phyloP scores from a whole-genome alignment of 2,888 invertebrate genomes.

The Eupithecia insigniata region DNA sequence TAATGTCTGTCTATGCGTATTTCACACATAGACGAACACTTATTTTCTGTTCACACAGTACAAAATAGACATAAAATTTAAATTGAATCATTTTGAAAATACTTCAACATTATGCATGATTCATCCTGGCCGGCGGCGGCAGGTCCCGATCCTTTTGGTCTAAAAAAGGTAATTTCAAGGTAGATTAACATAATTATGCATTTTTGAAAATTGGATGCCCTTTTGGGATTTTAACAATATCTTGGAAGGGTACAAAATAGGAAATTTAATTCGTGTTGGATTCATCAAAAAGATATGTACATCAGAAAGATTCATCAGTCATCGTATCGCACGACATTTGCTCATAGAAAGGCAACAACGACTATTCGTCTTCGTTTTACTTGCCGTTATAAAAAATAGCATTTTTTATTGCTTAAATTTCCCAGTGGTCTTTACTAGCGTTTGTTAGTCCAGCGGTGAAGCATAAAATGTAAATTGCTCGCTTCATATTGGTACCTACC shows the following conservation, averaged over 20 bases:
- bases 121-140: too few species aligned
- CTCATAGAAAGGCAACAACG: constrained; percentile 13
- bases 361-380: constrained; percentile 26
- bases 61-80: too few species aligned
- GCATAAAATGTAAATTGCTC: constrained; percentile 70
- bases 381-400: constrained; percentile 20
- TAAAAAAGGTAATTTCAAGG: background rate
- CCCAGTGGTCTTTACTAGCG: constrained; percentile 40
- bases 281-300: constrained; percentile 11
- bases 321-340: constrained; percentile 17
- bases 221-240: background rate
- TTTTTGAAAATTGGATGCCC: background rate
- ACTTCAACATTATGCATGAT: too few species aligned
- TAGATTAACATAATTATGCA: background rate
- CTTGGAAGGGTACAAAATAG: background rate
- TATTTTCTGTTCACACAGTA: too few species aligned
- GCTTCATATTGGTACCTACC: constrained; percentile 48
- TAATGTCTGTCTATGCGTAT: too few species aligned
- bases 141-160: background rate
- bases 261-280: background rate
- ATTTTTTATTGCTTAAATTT: constrained; percentile 36
- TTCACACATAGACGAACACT: too few species aligned
- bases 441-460: constrained; percentile 60
- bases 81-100: too few species aligned
- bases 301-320: constrained; percentile 8